Evolutionary conservation across 2,888 invertebrate genomes (phyloP), one percentile per base, ranked within the genome.

Genomic region (Chaitophorus viminalis): DNA sequence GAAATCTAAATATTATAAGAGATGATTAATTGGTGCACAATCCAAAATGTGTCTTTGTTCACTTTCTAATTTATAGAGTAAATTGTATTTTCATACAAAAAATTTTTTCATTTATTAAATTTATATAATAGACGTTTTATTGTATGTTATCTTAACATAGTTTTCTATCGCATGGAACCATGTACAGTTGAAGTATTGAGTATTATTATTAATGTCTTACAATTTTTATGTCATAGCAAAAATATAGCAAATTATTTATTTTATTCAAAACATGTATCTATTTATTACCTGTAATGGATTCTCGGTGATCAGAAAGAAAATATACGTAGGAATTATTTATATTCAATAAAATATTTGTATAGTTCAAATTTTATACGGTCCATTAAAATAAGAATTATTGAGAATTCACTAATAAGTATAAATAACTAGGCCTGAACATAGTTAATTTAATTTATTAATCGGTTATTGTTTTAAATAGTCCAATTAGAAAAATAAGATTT

Each of bases 1-100:
- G 90, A 33, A 90, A 89, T 82, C 86, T 85, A 74, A 84, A 78
- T 31, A 54, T 46, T 46, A 46, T 36, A n/a, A 75, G 85, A 33
- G 76, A 89, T 21, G 88, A 89, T 81, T 83, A 70, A 83, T 33
- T 52, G 31, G 1, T 74, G 21, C 29, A 31, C 31, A 31, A 65
- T 29, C 4, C 6, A 39, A 39, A 39, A 6, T 39, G 36, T 39
- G 3, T 39, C 6, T 39, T 39, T 39, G 36, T 39, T 3, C 6
- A 39, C 36, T 39, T 6, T 39, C 29, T 68, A 29, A 68, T 25
- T 60, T 25, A 60, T 25, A 0, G 21, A 9, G 31, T 39, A 70
- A 17, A 31, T 70, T 70, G 31, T 14, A 29, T 31, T 70, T 70
- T 70, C 17, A 29, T 31, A 14, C 17, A 31, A 70, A 3, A 70